A percentile compares a stretch with the other conserved stretches of the same genome.
Evolutionary conservation across 2,113 vertebrate genomes (phyloP).

Genomic region (Azemiops feae): DNA sequence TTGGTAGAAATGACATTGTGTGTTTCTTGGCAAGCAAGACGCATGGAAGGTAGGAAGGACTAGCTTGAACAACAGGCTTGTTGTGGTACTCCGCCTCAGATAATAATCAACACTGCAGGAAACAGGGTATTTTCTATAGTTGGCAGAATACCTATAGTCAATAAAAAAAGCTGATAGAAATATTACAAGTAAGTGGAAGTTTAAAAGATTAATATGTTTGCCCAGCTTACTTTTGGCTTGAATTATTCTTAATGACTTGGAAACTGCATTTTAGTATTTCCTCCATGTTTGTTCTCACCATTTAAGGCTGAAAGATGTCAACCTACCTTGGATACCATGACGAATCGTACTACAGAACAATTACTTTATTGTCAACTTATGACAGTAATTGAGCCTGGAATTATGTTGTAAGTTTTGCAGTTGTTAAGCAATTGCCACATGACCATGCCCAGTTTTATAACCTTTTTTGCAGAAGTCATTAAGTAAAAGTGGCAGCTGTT

Average conservation of each 20-base stretch:
- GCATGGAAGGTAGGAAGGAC: neutral
- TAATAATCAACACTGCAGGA: neutral
- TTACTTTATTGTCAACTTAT: neutral
- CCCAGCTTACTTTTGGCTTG: neutral
- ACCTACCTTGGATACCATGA: neutral
- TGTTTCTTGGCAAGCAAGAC: neutral
- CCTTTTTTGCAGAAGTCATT: neutral
- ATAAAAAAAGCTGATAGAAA: neutral
- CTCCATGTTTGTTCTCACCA: neutral
- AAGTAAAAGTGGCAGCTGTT: neutral
- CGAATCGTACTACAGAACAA: neutral
- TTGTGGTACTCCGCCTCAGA: neutral
- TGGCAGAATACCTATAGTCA: neutral
- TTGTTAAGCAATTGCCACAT: neutral
- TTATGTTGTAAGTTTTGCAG: neutral
- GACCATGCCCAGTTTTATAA: neutral
- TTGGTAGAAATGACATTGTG: neutral
- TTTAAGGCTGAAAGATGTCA: rapidly evolving
- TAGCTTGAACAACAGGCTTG: neutral
- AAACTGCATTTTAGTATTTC: neutral
- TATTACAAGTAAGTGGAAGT: neutral
- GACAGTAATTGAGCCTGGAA: neutral
- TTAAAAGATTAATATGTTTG: rapidly evolving
- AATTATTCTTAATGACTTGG: neutral
- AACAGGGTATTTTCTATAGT: neutral